Evolutionary conservation across 2,113 vertebrate species (phyloP).

Genomic region (Myiozetetes cayanensis): DNA sequence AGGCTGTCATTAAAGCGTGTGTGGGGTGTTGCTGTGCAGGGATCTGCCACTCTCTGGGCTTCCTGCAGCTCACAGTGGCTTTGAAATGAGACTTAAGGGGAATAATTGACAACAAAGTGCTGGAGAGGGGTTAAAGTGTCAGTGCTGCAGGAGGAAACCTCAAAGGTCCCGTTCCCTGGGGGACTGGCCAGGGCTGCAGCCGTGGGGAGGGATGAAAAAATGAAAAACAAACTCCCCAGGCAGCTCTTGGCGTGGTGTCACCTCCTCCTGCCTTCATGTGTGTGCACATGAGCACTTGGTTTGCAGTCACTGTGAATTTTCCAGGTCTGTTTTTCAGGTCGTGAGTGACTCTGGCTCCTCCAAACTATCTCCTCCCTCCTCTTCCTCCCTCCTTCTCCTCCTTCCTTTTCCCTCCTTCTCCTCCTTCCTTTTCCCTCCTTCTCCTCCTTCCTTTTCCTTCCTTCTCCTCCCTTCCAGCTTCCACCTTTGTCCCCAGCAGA

Average conservation of each 20-base stretch:
- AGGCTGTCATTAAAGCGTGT: not conserved
- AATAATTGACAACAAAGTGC: not conserved
- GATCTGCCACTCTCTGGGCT: not conserved
- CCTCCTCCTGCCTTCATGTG: not conserved
- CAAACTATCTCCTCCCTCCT: not conserved
- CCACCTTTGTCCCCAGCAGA: not conserved
- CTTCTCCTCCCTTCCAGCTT: not conserved
- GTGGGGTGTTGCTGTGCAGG: not conserved
- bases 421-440: no score
- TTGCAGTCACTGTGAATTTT: not conserved
- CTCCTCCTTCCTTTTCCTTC: no score
- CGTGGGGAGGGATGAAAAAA: not conserved
- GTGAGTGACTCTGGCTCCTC: rapidly evolving
- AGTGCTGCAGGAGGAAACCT: not conserved
- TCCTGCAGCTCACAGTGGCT: not conserved
- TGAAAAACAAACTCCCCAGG: not conserved
- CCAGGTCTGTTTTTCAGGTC: not conserved
- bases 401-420: no score
- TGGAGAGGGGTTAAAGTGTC: not conserved
- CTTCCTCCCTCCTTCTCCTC: not conserved
- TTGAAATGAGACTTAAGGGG: not conserved
- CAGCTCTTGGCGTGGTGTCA: not conserved
- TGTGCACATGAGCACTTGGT: rapidly evolving
- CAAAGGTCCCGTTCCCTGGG: not conserved
- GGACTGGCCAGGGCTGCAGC: not conserved